phyloP scores from a whole-genome alignment of 2,797 vertebrate genomes.

The Chelidonichthys spinosus region DNA sequence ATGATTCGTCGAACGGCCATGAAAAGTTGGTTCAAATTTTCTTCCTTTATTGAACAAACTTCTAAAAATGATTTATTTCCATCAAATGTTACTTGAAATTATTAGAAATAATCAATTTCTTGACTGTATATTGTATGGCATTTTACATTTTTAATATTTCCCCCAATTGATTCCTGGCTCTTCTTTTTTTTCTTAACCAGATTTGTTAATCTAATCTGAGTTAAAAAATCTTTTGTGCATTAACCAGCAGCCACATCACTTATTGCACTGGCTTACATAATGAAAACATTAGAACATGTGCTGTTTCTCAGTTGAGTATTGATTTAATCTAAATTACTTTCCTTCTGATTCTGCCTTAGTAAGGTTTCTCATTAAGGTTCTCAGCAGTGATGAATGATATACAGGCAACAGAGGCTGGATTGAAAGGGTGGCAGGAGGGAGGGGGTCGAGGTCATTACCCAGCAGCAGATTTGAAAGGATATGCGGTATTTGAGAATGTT shows the following conservation, averaged over 20 bases:
- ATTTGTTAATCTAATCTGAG: constrained; percentile 30
- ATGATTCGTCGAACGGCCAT: too few species aligned
- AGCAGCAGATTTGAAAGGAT: constrained; percentile 55
- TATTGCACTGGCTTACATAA: constrained; percentile 28
- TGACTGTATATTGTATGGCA: not conserved
- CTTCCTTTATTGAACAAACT: too few species aligned
- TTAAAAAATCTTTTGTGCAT: not conserved
- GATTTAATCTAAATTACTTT: constrained; percentile 74
- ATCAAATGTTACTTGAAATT: too few species aligned
- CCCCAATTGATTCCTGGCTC: not conserved
- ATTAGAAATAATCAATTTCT: not conserved
- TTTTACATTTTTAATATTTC: not conserved
- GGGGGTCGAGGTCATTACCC: constrained; percentile 44
- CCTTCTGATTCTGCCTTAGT: constrained; percentile 48
- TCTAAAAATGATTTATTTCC: too few species aligned
- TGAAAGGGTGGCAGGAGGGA: constrained; percentile 20
- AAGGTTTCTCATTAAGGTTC: constrained; percentile 70
- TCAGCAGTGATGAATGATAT: constrained; percentile 66
- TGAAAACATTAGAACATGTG: constrained; percentile 31
- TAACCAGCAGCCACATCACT: constrained; percentile 14
- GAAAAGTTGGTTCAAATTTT: too few species aligned
- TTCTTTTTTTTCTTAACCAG: not conserved
- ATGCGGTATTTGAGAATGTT: constrained; percentile 28
- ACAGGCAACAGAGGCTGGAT: constrained; percentile 35
- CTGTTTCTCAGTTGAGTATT: constrained; percentile 71